A percentile compares a stretch with the other conserved stretches of the same genome.
These are phyloP conservation scores for Papilio demoleus DNA, from an alignment of 2,888 invertebrate species.

Conservation along the genomic window DNA sequence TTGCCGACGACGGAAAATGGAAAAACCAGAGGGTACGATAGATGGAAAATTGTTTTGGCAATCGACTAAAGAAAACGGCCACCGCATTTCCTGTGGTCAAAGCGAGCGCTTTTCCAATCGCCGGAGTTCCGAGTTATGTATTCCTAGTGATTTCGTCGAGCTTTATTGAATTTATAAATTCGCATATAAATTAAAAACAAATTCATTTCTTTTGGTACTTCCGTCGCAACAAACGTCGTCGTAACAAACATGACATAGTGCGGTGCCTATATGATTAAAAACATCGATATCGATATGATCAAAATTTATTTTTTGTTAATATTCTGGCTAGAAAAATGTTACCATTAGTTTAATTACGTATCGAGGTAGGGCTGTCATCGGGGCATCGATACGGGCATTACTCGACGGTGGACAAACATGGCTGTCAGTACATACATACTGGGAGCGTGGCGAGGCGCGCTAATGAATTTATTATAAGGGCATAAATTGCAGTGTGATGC, in stretches of 20 bases:
- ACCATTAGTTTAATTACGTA: constrained; percentile 25
- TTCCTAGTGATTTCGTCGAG: too few species aligned
- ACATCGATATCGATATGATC: neutral
- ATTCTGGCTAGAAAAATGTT: neutral
- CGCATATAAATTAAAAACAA: too few species aligned
- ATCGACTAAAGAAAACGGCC: constrained; percentile 72
- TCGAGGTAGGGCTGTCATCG: constrained; percentile 36
- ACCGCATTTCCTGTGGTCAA: constrained; percentile 81
- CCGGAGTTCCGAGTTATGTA: constrained; percentile 57
- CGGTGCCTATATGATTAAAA: neutral
- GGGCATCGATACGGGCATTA: constrained; percentile 47
- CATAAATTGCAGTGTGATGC: constrained; percentile 81
- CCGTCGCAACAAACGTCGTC: neutral
- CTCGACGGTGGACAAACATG: constrained; percentile 48
- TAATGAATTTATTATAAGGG: constrained; percentile 83
- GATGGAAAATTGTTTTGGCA: constrained; percentile 77
- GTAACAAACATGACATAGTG: neutral
- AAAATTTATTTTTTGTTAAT: neutral
- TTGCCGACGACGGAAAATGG: constrained; percentile 73
- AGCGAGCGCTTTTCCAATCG: constrained; percentile 77
- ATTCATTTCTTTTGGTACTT: too few species aligned
- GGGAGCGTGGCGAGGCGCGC: constrained; percentile 54
- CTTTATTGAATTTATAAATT: too few species aligned
- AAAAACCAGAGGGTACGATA: constrained; percentile 69
- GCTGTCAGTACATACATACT: constrained; percentile 53